Conservation (phyloP, 2,888 invertebrate species). For the Mesorhabditis spiculigera region DNA sequence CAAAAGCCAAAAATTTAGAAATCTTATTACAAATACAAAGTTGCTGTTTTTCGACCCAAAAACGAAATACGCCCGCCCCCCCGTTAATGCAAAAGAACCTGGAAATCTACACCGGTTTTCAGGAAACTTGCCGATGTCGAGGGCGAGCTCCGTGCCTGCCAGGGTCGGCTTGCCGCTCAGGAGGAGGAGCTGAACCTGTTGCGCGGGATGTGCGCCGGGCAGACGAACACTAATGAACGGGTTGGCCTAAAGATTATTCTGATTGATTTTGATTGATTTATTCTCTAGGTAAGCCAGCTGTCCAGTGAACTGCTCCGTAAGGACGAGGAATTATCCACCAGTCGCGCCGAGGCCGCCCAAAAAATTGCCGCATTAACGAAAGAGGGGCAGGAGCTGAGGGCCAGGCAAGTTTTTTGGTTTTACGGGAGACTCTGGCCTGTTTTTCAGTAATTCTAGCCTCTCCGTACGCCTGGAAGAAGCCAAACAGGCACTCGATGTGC, state of each 20-base stretch:
- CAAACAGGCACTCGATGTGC: not conserved
- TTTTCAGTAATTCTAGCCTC: not conserved
- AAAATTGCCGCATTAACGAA: not conserved
- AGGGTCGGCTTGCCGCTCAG: constrained; percentile 20
- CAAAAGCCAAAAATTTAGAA: no score
- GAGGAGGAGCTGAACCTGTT: constrained; percentile 38
- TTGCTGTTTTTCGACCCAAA: no score
- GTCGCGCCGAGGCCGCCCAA: not conserved
- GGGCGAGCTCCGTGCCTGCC: constrained; percentile 17
- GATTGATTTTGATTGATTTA: not conserved
- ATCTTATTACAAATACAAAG: no score
- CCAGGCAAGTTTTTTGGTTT: not conserved
- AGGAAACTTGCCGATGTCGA: constrained; percentile 20
- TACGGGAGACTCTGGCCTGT: not conserved
- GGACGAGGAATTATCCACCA: not conserved
- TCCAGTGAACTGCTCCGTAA: not conserved
- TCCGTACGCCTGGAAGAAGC: not conserved
- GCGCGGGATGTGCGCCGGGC: not conserved
- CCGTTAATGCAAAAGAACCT: no score
- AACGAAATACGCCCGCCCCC: no score
- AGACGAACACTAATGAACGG: not conserved
- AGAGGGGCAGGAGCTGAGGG: not conserved
- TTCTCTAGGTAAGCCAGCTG: not conserved
- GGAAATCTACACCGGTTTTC: constrained; percentile 3
- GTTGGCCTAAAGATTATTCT: not conserved